Base-by-base conservation (phyloP, 2,797 vertebrate genomes). In the Aphelocoma californica region DNA sequence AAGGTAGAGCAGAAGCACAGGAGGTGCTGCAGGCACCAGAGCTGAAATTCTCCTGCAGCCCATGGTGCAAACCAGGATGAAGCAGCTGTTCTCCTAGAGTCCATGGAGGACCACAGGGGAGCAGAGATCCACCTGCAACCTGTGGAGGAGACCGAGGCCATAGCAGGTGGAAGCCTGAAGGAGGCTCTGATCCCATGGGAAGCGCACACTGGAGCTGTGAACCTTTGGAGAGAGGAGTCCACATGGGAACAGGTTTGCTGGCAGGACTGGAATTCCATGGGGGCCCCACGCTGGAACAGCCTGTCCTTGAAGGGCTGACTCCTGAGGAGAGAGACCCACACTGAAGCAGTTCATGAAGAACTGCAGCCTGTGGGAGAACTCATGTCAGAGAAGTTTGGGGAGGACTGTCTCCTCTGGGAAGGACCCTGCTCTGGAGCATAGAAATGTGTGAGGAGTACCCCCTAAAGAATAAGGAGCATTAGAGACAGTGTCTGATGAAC, bases 51-150 rank as follows among this genome's bases (percentile, higher is more conserved):
- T 28, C 19, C n/a, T 54, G 38, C 45, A n/a, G 71, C 23, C 24
- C 38, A 9, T 13, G 28, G 26, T 51, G 47, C 38, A 45, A 32
- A 14, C n/a, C 24, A 12, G 1, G 38, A 18, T 28, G 45, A n/a
- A 23, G 38, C 18, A 36, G 36, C 36, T 50, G 21, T 18, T 25
- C 18, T 5, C 15, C 45, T 67, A 9, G 31, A 54, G 26, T 9
- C 36, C 42, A 15, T 1, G 2, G 32, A 88, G 70, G 23, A 69
- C 16, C 34, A 14, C 0, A 1, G 9, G 16, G 48, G 9, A 42
- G 26, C 26, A 47, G 48, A 67, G 7, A 48, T 53, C 26, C 26
- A 42, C 34, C 31, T 24, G 21, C 34, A 75, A 10, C 32, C 32
- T 32, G 2, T 50, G 64, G 32, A 50, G 32, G 16, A 50, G 32